Base-by-base conservation (phyloP, 2,888 invertebrate genomes). In the Nematopogon swammerdamellus region DNA sequence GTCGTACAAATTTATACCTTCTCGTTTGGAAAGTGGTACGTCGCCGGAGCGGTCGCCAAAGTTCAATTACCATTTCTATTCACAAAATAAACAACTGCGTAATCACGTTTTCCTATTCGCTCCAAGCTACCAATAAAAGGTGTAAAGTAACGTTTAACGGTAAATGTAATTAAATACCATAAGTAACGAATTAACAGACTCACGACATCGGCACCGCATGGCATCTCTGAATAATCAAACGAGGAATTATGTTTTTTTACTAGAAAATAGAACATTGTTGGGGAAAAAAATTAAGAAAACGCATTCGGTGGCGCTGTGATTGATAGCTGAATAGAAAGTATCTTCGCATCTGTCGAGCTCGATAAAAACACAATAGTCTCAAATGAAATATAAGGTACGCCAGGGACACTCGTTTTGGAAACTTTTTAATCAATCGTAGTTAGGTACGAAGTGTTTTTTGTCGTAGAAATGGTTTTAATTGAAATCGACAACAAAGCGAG, bases 111-210 rank as follows among this genome's bases (percentile, higher is more conserved):
- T 56, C 18, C 59, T 60, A 57, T 64, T 67, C 64, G 61, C 57
- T 58, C 56, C 46, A 18, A 44, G 18, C 20, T 54, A 64, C 62
- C 66, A 62, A 68, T 67, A 64, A 63, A 67, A 70, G 67, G 68
- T 68, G 62, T 70, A 67, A 70, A 64, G 62, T 63, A 63, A 61
- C 63, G 57, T 60, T 58, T 67, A 74, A 73, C 72, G 68, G 75
- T 72, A 74, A 68, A 73, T 63, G 64, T 73, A 74, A 75, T 74
- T 73, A 73, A 36, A 36, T 65, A 67, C 63, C 63, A 65, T 67
- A 63, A 64, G 68, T 69, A 70, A 68, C 70, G 68, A 73, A 72
- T 73, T 62, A 67, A 62, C 58, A 55, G 64, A 67, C 69, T 72
- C 75, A 75, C 74, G 72, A 73, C 67, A 63, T 58, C 52, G 60